phyloP scores from a whole-genome alignment of 2,797 vertebrate species.

The Malurus splendens region DNA sequence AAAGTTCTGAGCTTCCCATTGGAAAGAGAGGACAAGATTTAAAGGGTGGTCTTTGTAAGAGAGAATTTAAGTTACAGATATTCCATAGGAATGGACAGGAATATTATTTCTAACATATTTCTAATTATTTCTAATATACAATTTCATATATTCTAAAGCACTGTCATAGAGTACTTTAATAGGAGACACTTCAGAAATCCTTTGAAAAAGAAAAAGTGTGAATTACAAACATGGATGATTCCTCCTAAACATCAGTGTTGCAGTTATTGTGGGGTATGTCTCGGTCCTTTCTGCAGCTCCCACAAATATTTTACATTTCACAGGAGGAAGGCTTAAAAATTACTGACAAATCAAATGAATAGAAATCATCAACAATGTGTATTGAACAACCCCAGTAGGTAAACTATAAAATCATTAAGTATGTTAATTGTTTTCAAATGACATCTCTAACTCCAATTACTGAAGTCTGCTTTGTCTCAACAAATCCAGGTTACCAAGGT shows the following conservation, averaged over 20 bases:
- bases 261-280: not conserved
- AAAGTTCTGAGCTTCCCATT: not conserved
- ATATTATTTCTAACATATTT: not conserved
- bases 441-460: not conserved
- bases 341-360: not conserved
- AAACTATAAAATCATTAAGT: not conserved
- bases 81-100: not conserved
- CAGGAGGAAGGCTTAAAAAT: not conserved
- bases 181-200: not conserved
- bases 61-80: not conserved
- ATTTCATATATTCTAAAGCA: not conserved
- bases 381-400: not conserved
- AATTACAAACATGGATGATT: not conserved
- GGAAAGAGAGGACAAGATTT: not conserved
- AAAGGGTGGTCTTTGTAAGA: not conserved
- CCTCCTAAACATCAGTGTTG: not conserved
- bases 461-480: not conserved
- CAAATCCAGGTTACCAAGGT: not conserved
- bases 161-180: not conserved
- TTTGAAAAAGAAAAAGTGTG: not conserved
- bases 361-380: not conserved
- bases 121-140: not conserved
- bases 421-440: not conserved
- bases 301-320: not conserved
- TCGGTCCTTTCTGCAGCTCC: not conserved